phyloP scores from a whole-genome alignment of 2,888 invertebrate genomes.

The Ferrisia virgata region DNA sequence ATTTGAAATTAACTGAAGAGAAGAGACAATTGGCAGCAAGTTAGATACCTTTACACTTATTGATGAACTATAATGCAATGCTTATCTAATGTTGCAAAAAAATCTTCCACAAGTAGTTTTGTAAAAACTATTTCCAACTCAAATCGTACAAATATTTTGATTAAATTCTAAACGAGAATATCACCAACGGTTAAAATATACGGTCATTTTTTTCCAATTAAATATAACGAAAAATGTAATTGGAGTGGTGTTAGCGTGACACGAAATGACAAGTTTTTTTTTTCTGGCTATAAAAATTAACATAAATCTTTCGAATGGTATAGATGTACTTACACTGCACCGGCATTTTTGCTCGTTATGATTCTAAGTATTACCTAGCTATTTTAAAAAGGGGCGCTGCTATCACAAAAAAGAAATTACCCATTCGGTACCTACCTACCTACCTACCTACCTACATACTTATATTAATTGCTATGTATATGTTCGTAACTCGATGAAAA shows the following conservation, averaged over 20 bases:
- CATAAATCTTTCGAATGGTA: neutral
- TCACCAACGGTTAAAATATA: neutral
- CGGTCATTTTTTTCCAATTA: neutral
- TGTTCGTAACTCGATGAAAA: neutral
- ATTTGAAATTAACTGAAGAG: no score
- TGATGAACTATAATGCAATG: no score
- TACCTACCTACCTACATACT: no score
- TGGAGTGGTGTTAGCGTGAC: neutral
- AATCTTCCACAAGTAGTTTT: no score
- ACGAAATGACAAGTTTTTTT: neutral
- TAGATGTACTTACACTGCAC: no score
- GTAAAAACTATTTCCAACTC: no score
- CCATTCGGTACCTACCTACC: no score
- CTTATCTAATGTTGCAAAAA: no score
- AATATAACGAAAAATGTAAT: neutral
- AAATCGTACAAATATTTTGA: neutral
- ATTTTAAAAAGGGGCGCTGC: neutral
- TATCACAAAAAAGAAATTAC: neutral
- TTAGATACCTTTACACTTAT: no score
- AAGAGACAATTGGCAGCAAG: no score
- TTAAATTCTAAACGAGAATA: neutral
- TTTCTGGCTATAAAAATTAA: neutral
- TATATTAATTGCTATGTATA: neutral
- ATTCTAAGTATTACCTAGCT: no score
- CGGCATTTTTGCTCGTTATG: neutral